These are phyloP conservation scores for Halichoerus grypus DNA, from an alignment of 2,113 vertebrate genomes.

Conservation along the genomic window DNA sequence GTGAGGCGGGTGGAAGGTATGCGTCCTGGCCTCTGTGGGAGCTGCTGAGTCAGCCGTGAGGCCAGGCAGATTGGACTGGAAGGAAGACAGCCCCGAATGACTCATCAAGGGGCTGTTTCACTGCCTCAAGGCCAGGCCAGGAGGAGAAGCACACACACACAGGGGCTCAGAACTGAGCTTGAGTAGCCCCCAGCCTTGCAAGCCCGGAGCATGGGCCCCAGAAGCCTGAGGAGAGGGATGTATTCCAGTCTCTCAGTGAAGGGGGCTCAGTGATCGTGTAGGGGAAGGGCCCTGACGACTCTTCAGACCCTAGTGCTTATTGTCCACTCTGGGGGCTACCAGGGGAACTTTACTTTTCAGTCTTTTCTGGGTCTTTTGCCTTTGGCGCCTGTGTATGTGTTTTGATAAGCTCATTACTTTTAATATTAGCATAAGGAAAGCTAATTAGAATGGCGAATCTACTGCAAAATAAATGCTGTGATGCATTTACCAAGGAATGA, in stretches of 20 bases:
- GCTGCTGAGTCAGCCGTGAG: background rate
- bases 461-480: conserved; percentile 16
- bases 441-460: conserved; percentile 12
- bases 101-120: background rate
- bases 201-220: background rate
- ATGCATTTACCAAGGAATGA: background rate
- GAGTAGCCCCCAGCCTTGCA: background rate
- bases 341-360: background rate
- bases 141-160: background rate
- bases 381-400: background rate
- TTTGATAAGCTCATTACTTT: conserved; percentile 29
- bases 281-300: background rate
- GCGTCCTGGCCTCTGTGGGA: background rate
- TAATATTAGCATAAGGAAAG: background rate
- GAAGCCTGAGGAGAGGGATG: background rate
- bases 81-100: background rate
- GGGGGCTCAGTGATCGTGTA: background rate
- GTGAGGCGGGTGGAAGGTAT: background rate
- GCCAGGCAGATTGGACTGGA: background rate
- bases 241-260: background rate
- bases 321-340: too few species aligned
- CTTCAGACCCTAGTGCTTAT: background rate
- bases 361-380: background rate
- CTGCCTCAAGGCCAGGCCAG: background rate
- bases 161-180: background rate